phyloP scores from a whole-genome alignment of 2,888 invertebrate species.

The Penaeus monodon region DNA sequence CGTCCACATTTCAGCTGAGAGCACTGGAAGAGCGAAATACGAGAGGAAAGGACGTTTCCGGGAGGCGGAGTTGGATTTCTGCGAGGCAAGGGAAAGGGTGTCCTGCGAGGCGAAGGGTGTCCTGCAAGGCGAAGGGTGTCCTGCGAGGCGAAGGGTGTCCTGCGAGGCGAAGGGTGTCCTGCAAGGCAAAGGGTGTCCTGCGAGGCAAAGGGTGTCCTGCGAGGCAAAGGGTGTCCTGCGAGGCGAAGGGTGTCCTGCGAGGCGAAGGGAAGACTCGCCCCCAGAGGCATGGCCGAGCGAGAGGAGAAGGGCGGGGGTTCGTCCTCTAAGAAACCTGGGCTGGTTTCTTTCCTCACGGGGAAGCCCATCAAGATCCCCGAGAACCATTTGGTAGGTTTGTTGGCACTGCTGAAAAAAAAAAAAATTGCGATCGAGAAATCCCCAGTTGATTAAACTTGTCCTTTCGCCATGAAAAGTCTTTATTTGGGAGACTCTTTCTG shows the following conservation, averaged over 20 bases:
- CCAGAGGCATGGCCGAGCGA: constrained; percentile 9
- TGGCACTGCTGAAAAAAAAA: not conserved
- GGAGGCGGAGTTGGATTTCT: not conserved
- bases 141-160: not conserved
- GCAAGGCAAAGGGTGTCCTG: not conserved
- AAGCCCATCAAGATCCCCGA: constrained; percentile 89
- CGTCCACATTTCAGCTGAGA: too few relatives aligned
- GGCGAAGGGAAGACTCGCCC: not conserved
- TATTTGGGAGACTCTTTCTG: too few relatives aligned
- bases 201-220: not conserved
- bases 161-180: too few relatives aligned
- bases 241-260: too few relatives aligned
- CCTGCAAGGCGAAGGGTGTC: not conserved
- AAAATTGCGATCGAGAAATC: not conserved
- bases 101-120: not conserved
- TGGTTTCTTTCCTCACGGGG: constrained; percentile 81
- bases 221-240: not conserved
- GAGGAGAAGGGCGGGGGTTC: constrained; percentile 12
- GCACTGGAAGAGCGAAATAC: too few relatives aligned
- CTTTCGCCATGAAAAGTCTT: too few relatives aligned
- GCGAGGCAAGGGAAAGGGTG: not conserved
- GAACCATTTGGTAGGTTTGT: constrained; percentile 73
- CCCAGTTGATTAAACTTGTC: not conserved
- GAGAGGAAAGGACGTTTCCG: too few relatives aligned
- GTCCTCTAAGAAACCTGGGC: constrained; percentile 38